Percentiles rank a stretch among this genome's conserved stretches.
These are phyloP conservation scores for Chionodraco myersi DNA, from an alignment of 2,113 vertebrate species.

Conservation along the genomic window DNA sequence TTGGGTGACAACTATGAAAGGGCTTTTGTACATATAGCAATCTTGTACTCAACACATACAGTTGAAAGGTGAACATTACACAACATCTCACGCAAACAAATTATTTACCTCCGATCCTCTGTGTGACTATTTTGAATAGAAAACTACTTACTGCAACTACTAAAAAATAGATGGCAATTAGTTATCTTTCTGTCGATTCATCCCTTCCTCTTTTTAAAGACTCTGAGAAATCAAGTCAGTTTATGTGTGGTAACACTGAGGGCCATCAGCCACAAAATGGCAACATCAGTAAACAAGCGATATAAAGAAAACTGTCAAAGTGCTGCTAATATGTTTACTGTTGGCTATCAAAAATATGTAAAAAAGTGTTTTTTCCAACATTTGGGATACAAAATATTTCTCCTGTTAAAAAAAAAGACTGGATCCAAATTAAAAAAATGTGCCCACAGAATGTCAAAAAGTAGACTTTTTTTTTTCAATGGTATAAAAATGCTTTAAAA, in stretches of 20 bases:
- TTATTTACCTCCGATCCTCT: neutral
- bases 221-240: slow-evolving; percentile 10
- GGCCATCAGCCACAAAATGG: neutral
- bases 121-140: no score
- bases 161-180: no score
- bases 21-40: neutral
- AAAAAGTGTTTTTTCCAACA: neutral
- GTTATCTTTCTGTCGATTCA: no score
- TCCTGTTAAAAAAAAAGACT: neutral
- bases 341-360: neutral
- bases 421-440: no score
- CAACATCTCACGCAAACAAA: neutral
- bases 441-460: no score
- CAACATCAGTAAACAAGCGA: slow-evolving; percentile 19
- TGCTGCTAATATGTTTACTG: neutral
- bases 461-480: no score
- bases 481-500: neutral
- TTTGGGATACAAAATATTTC: neutral
- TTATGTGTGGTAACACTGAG: slow-evolving; percentile 11
- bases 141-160: no score
- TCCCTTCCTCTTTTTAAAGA: slow-evolving; percentile 25
- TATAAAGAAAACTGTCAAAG: neutral
- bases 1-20: neutral
- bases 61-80: slow-evolving; percentile 14
- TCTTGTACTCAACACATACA: neutral